Base-by-base conservation (phyloP, 2,113 vertebrate genomes). In the Spea bombifrons region DNA sequence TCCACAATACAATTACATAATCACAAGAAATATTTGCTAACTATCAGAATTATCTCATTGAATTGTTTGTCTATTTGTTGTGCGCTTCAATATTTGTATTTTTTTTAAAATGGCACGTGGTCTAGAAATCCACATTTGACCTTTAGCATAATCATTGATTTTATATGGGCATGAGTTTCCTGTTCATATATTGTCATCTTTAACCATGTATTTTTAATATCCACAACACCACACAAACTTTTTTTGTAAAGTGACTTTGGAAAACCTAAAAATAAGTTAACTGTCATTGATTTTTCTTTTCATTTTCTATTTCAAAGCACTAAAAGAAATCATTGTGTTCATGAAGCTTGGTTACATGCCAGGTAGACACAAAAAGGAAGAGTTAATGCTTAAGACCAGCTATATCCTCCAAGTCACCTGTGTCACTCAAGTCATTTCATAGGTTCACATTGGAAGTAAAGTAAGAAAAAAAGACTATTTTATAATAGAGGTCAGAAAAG, bases 351-450 rank as follows among this genome's bases (percentile, higher is more conserved):
- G 63, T 66, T 59, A 71, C 3, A 49, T 7, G 77, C 70, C 77
- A 79, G 65, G 55, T 45, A 73, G 43, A 79, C 47, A 73, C 77
- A 73, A 63, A 79, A 66, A 76, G 16, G 46, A 78, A 65, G 70
- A 73, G 63, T 79, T 79, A 66, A 79, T 79, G 77, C 70, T 79
- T 63, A 65, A 73, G 70, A 73, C 70, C 63, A 66, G 63, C 55
- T 66, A 53, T 73, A 73, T 66, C 52, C 72, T 63, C 67, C 3
- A 43, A 79, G 50, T 73, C 70, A 66, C 63, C 77, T 79, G 67
- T 73, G 63, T 73, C 63, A 79, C 73, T 66, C 67, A 73, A 79
- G 70, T 49, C 49, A 66, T 55, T 67, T 79, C 73, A 57, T 30
- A 79, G 66, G 77, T 57, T 66, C 50, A 73, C 73, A 8, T 67